Evolutionary conservation across 2,888 invertebrate genomes (phyloP), one percentile per base, ranked within the genome.

Genomic region (Aleiodes alternator): DNA sequence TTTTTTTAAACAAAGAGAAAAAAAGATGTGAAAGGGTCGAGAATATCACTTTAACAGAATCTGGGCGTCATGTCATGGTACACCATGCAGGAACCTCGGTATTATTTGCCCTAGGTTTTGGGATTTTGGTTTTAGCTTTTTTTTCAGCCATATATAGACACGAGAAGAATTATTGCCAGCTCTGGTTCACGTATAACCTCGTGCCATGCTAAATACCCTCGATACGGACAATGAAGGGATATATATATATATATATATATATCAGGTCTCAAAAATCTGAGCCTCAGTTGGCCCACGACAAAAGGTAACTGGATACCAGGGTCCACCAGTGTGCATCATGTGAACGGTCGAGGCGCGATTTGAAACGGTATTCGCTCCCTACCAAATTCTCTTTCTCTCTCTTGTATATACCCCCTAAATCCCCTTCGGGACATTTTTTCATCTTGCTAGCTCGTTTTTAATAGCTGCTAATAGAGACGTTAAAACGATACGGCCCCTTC

Each of bases 401-500:
- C 76, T 79, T 59, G 71, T 57, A 51, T 16, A 66, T 75, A 76
- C 77, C 29, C 57, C 59, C 69, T 48, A 61, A 43, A 55, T 70
- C 57, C 66, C 72, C 70, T 34, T 69, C 76, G 64, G 72, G 56
- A 55, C 48, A 53, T 74, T 64, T 73, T 72, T 76, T 61, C 68
- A 71, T 76, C 69, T 75, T 61, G 69, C 79, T 76, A 72, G 79
- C 83, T 86, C 87, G 85, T 85, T 88, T 88, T 88, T 88, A 89
- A 89, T 89, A 87, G 89, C 87, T 85, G 87, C 89, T 89, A 88
- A 89, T 89, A 87, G 89, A 87, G 87, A 88, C 88, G 89, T 89
- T 89, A 89, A 89, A 89, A 87, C 89, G 89, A 89, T 89, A 88
- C 87, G 85, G 82, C 82, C 82, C 81, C 84, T 82, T 81, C 80